Base-by-base conservation (phyloP, 2,113 vertebrate species). In the Corythoichthys haematopterus region DNA sequence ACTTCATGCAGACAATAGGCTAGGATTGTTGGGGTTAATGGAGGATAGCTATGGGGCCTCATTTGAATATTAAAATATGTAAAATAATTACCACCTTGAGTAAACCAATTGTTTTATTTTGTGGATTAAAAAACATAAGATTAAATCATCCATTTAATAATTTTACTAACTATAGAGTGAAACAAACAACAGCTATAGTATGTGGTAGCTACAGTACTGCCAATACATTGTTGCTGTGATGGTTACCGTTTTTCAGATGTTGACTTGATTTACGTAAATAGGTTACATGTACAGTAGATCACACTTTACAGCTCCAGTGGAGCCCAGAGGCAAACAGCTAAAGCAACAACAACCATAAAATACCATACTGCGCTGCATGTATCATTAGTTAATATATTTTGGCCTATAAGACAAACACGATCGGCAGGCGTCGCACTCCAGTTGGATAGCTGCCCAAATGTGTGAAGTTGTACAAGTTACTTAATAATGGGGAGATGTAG, bases 1-100 rank as follows among this genome's bases (percentile, higher is more conserved):
- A 3, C 6, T 64, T 69, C 89, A 91, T 91, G 91, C 90, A 81
- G 75, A 76, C 47, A 70, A 63, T 14, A 75, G 66, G 52, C 40
- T n/a, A 52, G 60, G 16, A 47, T 50, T 45, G 15, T 53, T 47
- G 2, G 62, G 20, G 77, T 85, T 87, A 84, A 74, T 73, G 62
- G 55, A 56, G 43, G 59, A 60, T 35, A 67, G 68, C 45, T 35
- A 11, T 38, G 36, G 48, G 8, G 64, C 28, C 46, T 67, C 52
- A 51, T 3, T n/a, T 60, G 37, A 58, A 60, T 40, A 60, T 60
- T n/a, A 6, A 20, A 16, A 20, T 28, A 61, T 43, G 60, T 33
- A 12, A 62, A 45, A 46, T 20, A 36, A 46, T 38, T n/a, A 37
- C n/a, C 16, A 60, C 13, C 20, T n/a, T 2, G 59, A 45, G 40